Conservation (phyloP, 2,113 vertebrate genomes). For the Tachysurus vachellii region DNA sequence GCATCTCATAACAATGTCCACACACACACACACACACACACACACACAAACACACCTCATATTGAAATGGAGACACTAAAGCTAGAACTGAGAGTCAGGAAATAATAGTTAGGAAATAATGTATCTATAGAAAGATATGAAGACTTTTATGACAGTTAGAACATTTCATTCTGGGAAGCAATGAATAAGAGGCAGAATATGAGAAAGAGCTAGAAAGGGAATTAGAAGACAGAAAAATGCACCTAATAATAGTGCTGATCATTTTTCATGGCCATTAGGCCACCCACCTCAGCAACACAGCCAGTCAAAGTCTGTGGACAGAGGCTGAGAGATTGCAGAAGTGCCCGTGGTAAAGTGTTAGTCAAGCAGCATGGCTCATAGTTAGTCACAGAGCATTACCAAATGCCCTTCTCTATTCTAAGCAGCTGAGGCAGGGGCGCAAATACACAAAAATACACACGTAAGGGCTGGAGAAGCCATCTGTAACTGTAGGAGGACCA, state of each 20-base stretch:
- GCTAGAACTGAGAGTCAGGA: background rate
- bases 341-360: conserved; percentile 49
- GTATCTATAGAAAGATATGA: background rate
- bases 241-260: conserved; percentile 56
- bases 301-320: conserved; percentile 11
- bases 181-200: background rate
- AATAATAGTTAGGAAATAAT: background rate
- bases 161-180: background rate
- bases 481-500: conserved; percentile 53
- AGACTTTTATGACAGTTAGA: background rate
- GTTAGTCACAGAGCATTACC: conserved; percentile 43
- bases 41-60: background rate
- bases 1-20: background rate
- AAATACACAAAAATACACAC: conserved; percentile 30
- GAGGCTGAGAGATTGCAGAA: conserved; percentile 35
- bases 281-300: conserved; percentile 35
- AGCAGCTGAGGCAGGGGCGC: conserved; percentile 42
- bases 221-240: conserved; percentile 36
- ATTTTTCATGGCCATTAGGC: conserved; percentile 54
- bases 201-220: conserved; percentile 43
- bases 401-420: conserved; percentile 45
- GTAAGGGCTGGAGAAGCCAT: conserved; percentile 50
- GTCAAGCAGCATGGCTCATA: conserved; percentile 38
- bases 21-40: background rate
- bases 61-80: background rate